Evolutionary conservation across 2,888 invertebrate genomes (phyloP), one percentile per base, ranked within the genome.

Genomic region (Platycnemis pennipes): DNA sequence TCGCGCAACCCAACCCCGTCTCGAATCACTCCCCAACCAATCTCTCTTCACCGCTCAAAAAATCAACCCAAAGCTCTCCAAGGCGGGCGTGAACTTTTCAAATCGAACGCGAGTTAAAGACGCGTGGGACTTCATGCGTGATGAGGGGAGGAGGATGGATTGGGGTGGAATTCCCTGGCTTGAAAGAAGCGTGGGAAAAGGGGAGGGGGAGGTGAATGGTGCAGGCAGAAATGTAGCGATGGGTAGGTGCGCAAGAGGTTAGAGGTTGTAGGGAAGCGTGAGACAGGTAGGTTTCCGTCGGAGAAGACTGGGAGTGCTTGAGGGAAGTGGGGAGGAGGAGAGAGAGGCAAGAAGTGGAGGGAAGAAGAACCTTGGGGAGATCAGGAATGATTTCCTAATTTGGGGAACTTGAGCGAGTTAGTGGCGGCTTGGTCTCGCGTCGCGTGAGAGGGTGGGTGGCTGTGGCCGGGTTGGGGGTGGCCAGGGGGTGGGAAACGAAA

Each of bases 311-410:
- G 37, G n/a, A 49, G 13, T 3, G 3, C 19, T 88, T 1, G 89
- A 53, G 31, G 77, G 56, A 31, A 26, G 22, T 44, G 13, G 46
- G 44, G 44, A 16, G 44, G 46, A 49, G 42, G n/a, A 53, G 49
- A 26, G 42, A 8, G 44, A 44, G 63, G 63, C n/a, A 42, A 56
- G 89, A 22, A 91, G 26, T 44, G 13, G 22, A 45, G 26, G 44
- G 37, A n/a, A n/a, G 87, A 87, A 87, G 46, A 53, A 53, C 56
- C 56, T 53, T 26, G 19, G 56, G 42, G 91, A 91, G 91, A 91
- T 91, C 91, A 91, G 91, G 91, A 91, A 91, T 91, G 91, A 69
- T 91, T 91, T 69, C 91, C 91, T 63, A 91, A 63, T 91, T 91
- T 91, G 91, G 56, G 91, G 69, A 91, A 91, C 91, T 91, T 91